A percentile compares a stretch with the other conserved stretches of the same genome.
Evolutionary conservation across 2,113 vertebrate species (phyloP).

Genomic region (Tapirus terrestris): DNA sequence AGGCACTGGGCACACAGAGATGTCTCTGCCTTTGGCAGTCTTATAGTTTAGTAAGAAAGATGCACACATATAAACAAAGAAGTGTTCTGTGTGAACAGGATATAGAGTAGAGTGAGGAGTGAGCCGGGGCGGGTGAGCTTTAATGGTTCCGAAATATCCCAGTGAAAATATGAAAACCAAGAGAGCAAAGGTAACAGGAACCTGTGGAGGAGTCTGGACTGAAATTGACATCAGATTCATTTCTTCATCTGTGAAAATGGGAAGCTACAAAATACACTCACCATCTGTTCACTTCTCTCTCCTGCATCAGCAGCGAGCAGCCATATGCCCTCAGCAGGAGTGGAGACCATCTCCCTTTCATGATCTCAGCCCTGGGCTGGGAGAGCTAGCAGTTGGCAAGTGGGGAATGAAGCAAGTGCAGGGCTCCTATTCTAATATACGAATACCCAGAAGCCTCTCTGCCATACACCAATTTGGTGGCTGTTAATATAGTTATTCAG

Average conservation of each 20-base stretch:
- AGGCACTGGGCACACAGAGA: background rate
- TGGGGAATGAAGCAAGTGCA: background rate
- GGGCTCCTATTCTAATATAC: background rate
- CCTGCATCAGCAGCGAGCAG: background rate
- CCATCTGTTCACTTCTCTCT: background rate
- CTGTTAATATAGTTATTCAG: background rate
- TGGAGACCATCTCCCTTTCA: background rate
- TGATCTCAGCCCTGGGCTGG: background rate
- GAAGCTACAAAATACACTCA: background rate
- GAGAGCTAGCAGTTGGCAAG: background rate
- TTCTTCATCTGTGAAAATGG: conserved; percentile 33
- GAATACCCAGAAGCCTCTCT: background rate
- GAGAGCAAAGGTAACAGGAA: background rate
- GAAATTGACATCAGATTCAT: background rate
- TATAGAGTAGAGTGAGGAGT: background rate
- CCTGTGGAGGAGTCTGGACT: background rate
- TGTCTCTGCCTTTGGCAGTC: background rate
- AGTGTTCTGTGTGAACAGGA: background rate
- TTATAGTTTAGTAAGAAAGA: background rate
- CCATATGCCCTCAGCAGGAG: background rate
- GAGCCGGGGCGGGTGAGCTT: background rate
- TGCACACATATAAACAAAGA: background rate
- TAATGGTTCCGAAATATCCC: background rate
- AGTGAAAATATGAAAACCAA: conserved; percentile 8
- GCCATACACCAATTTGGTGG: background rate